These are phyloP conservation scores for Lepus townsendii DNA, from an alignment of 2,797 vertebrate genomes.

Conservation along the genomic window DNA sequence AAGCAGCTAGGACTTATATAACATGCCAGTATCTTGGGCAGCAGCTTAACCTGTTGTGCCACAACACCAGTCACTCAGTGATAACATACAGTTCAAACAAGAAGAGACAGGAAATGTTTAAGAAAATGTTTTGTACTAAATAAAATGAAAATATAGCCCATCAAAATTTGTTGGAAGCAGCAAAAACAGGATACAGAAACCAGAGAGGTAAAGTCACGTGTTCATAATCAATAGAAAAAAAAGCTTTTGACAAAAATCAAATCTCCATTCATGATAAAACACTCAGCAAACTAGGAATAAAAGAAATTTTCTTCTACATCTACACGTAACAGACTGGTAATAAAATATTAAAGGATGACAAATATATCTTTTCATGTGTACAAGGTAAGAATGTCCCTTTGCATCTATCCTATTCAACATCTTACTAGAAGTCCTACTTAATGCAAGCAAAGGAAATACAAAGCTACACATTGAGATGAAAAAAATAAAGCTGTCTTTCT, in stretches of 20 bases:
- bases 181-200: neutral
- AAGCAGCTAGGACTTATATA: too few species aligned
- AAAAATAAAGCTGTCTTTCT: neutral
- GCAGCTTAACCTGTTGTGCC: too few species aligned
- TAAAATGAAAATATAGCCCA: conserved; percentile 18
- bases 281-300: neutral
- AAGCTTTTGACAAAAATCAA: conserved; percentile 21
- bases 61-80: too few species aligned
- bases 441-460: neutral
- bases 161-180: neutral
- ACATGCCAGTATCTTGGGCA: too few species aligned
- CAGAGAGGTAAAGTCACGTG: neutral
- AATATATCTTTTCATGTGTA: neutral
- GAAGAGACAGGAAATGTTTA: neutral
- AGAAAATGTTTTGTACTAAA: neutral
- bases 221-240: neutral
- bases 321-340: neutral
- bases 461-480: neutral
- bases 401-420: neutral
- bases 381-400: neutral
- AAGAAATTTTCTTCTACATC: neutral
- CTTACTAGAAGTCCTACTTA: neutral
- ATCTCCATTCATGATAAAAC: neutral
- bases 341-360: neutral
- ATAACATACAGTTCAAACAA: neutral